A percentile compares a stretch with the other conserved stretches of the same genome.
These are phyloP conservation scores for Didymodactylos carnosus DNA, from an alignment of 2,888 invertebrate genomes.

Conservation along the genomic window DNA sequence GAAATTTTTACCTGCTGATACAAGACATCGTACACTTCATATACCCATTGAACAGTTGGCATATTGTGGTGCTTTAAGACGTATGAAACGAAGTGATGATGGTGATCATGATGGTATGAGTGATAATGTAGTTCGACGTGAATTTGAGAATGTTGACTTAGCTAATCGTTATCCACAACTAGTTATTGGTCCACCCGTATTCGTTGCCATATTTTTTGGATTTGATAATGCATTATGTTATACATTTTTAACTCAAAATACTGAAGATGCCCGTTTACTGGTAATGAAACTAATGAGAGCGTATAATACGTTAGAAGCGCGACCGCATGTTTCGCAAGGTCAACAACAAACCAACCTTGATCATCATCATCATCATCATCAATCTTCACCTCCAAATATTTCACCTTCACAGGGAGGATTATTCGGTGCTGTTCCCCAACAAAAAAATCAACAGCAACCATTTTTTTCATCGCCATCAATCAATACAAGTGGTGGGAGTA, in stretches of 20 bases:
- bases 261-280: not conserved
- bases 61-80: not conserved
- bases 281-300: not conserved
- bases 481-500: not conserved
- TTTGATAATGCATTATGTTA: not conserved
- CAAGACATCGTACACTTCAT: not conserved
- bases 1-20: not conserved
- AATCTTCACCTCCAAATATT: not conserved
- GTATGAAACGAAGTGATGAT: not conserved
- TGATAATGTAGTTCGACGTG: not conserved
- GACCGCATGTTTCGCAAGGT: too few species aligned
- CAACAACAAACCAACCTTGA: not conserved
- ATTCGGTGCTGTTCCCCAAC: too few species aligned
- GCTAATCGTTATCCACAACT: not conserved
- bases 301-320: not conserved
- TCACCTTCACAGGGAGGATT: too few species aligned
- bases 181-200: not conserved
- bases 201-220: not conserved
- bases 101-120: not conserved
- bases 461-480: not conserved
- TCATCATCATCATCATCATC: not conserved
- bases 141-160: constrained; percentile 1
- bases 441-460: too few species aligned
- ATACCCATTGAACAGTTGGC: not conserved
- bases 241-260: not conserved